Base-by-base conservation (phyloP, 2,888 invertebrate genomes). In the Bimastos eiseni region DNA sequence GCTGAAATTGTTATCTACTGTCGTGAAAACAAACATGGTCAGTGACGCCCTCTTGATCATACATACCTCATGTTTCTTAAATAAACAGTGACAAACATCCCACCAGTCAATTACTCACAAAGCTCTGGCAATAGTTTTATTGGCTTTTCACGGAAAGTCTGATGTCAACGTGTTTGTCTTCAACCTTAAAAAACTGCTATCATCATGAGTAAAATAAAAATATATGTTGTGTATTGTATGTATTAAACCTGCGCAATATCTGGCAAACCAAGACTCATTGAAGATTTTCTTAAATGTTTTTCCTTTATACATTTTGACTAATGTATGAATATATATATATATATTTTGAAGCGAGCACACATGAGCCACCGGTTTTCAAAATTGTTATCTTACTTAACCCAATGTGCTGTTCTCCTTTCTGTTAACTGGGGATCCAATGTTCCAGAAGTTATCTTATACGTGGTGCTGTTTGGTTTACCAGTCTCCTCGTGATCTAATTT, bases 1-100 rank as follows among this genome's bases (percentile, higher is more conserved):
- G 70, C n/a, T 70, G 70, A 70, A 70, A 13, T n/a, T 70, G 70
- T 70, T n/a, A 70, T 70, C 70, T n/a, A 70, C 11, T 70, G 70
- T 70, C 70, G 13, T 70, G 70, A 70, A 30, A 70, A n/a, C 11
- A 70, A 70, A 70, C 70, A 70, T 13, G 30, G 70, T n/a, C 17
- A 49, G 70, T n/a, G 70, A 70, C n/a, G 70, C 70, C 70, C 70
- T 70, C 70, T 70, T n/a, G 70, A n/a, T 70, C 70, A 70, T 70
- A 70, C 49, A n/a, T 70, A 70, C 70, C n/a, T n/a, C 11, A 13
- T 70, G 49, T n/a, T 70, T 70, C 70, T 70, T 70, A 70, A 70
- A n/a, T n/a, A 70, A 70, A 70, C 70, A 70, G 8, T 70, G 70
- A 13, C 70, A 70, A 70, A 70, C n/a, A 70, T 70, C n/a, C 70